Base-by-base conservation (phyloP, 2,888 invertebrate species). In the Nineta flava region DNA sequence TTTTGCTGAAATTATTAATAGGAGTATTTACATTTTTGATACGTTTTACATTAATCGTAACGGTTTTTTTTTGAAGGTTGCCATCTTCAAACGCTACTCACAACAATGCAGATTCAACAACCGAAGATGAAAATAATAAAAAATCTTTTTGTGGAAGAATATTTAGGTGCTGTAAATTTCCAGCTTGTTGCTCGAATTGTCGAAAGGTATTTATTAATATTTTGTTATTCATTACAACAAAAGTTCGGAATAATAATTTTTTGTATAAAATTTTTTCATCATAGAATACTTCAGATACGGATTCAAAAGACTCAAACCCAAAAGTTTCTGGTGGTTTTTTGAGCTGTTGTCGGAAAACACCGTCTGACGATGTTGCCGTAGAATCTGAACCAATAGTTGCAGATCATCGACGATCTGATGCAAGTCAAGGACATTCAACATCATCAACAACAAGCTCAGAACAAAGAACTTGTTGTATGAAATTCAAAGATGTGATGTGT, bases 401-500 rank as follows among this genome's bases (percentile, higher is more conserved):
- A 26, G 26, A 26, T 26, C 38, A 34, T 15, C 47, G 15, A 3
- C 17, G 12, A 31, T 13, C n/a, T 12, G 15, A 38, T 13, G 26
- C 7, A 13, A 34, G 32, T 15, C 15, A n/a, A 15, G 38, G 38
- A 17, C 42, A 42, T 10, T n/a, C n/a, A n/a, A 6, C 26, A 26
- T 26, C 26, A 26, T 7, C 26, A 26, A 26, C 26, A 26, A 26
- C 26, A 26, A 26, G 7, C 7, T 17, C 17, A 26, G 50, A 66
- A 67, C 13, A 58, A 57, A 46, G 67, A 64, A 13, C 38, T 7
- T 21, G 49, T 43, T 43, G 50, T 46, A 42, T 41, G 45, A 50
- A 45, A 34, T 19, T 48, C 21, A 43, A 48, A 34, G 41, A 50
- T 40, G 17, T 17, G 32, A 21, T 50, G 1, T 54, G 55, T 32